Base-by-base conservation (phyloP, 2,888 invertebrate genomes). In the Machimus rusticus region DNA sequence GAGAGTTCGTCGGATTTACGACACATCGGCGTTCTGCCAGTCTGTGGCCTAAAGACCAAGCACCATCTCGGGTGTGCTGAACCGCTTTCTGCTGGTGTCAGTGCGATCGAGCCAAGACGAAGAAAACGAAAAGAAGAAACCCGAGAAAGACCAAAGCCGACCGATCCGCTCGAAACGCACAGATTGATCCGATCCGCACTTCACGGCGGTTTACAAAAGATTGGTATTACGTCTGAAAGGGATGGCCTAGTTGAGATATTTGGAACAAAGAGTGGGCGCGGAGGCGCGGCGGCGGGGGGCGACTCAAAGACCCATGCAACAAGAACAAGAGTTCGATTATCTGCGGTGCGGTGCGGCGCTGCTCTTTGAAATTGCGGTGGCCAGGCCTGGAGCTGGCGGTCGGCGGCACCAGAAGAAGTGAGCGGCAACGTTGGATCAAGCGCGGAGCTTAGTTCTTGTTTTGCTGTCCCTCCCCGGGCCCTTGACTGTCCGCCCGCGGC, bases 181-280 rank as follows among this genome's bases (percentile, higher is more conserved):
- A 81, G 81, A 81, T 81, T 81, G 81, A 81, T 81, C 81, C 81
- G 81, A 81, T 81, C 81, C 81, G 81, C 81, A 81, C 81, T 81
- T 81, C 51, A 81, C 81, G 81, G 81, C 81, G 51, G 51, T 81
- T 81, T 31, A 81, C 81, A 81, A 81, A 81, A 81, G 81, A 81
- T 81, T 51, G 51, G 55, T 55, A 81, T 51, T 81, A 78, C 78
- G 78, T 78, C 34, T 31, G 76, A 37, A 37, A n/a, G 34, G 14
- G 76, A 34, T 76, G 76, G 76, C 34, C 76, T 43, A 43, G 78
- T 78, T 78, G 78, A 78, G 43, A 43, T 66, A 66, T 66, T 66
- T 66, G 43, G 43, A 78, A 78, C 23, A 34, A 34, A 76, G 76
- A 2, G 46, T n/a, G 5, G 78, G 39, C 14, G 46, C 43, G 46